Base-by-base conservation (phyloP, 2,797 vertebrate species). In the Orestias chungarensis region DNA sequence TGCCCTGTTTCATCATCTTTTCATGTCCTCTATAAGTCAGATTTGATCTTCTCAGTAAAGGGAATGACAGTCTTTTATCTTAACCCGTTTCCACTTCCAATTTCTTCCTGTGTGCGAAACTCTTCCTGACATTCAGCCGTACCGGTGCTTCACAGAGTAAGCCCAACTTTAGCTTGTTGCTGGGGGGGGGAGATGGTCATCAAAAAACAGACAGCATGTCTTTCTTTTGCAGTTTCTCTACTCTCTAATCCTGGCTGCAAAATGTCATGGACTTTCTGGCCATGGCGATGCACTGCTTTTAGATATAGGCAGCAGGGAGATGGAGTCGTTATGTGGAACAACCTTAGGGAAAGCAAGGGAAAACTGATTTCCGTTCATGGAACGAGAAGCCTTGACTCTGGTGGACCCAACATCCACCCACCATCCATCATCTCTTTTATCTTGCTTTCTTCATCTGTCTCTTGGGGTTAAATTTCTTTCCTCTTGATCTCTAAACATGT, bases 311-410 rank as follows among this genome's bases (percentile, higher is more conserved):
- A 17, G 55, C 57, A 5, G 75, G 77, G 75, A 67, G 72, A 67
- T 18, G 42, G 78, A 64, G 79, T 82, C 78, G 79, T 87, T 84
- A 74, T 86, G 85, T 82, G 86, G 79, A 89, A 87, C 81, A 43
- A 88, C 91, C 89, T 76, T 61, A 15, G 87, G 87, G 83, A 71
- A 79, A 82, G 70, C 44, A 71, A 66, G 71, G 69, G 75, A 79
- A 83, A 86, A 82, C 84, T 54, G 78, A 87, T 89, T 90, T 89
- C 64, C 73, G 78, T 83, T 86, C 77, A 78, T 87, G 82, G 75
- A 76, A 84, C 83, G 85, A 90, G 81, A 77, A 90, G 70, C 75
- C 79, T 71, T 74, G 83, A 87, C 88, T 81, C 67, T 20, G 78
- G 77, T 72, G 75, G 79, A 75, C 78, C 70, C 71, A 59, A 69